These are phyloP conservation scores for Oenanthe oenanthe DNA, from an alignment of 2,113 vertebrate species.

Conservation along the genomic window DNA sequence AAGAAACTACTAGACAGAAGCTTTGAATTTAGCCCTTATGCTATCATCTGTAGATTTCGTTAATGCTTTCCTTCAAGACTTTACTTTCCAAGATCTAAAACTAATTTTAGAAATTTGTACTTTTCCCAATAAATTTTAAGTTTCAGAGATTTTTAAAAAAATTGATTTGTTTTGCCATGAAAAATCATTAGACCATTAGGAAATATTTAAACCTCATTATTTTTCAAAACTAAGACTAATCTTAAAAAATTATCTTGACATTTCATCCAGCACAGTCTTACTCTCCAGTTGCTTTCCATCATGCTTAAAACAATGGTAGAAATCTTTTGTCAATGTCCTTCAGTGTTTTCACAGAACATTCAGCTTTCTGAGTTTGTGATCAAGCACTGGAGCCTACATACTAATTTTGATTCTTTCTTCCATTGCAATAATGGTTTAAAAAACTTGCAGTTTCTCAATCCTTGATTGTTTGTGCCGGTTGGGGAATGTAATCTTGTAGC, in stretches of 20 bases:
- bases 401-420: background rate
- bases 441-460: background rate
- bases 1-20: constrained; percentile 9
- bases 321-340: background rate
- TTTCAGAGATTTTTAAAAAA: background rate
- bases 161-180: rapidly evolving
- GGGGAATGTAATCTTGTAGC: background rate
- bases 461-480: background rate
- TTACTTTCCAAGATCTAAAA: background rate
- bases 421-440: background rate
- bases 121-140: background rate
- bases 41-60: background rate
- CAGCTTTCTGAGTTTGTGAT: background rate
- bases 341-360: background rate
- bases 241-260: background rate
- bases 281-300: background rate
- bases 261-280: background rate
- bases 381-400: background rate
- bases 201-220: background rate
- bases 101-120: background rate
- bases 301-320: background rate
- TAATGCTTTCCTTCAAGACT: background rate
- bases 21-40: background rate
- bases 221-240: background rate
- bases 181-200: background rate